Percentiles rank a stretch among this genome's conserved stretches.
Conservation (phyloP, 2,113 vertebrate genomes). For the Gopherus flavomarginatus region DNA sequence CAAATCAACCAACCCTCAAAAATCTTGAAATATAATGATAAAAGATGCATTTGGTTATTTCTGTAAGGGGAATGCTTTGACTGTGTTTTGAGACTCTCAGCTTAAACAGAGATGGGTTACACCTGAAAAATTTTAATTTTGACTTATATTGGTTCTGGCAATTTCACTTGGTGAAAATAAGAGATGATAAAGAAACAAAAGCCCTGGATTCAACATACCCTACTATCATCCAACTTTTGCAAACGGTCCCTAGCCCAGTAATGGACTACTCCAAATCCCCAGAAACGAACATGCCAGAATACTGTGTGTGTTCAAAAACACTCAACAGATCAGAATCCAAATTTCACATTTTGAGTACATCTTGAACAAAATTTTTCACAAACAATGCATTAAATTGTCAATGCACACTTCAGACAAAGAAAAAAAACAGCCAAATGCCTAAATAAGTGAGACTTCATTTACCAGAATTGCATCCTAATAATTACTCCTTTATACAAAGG, state of each 20-base stretch:
- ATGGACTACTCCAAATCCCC: neutral
- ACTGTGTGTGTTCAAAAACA: neutral
- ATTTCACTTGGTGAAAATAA: neutral
- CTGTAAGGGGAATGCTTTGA: neutral
- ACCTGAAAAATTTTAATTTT: neutral
- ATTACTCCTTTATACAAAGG: neutral
- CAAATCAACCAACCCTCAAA: too few species aligned
- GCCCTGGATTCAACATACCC: neutral
- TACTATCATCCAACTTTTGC: neutral
- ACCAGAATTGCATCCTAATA: neutral
- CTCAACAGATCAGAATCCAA: neutral
- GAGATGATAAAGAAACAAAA: neutral
- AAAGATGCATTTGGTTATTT: neutral
- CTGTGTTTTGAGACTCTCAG: neutral
- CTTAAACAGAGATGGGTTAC: neutral
- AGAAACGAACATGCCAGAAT: neutral
- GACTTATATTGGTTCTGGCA: neutral
- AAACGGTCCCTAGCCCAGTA: neutral
- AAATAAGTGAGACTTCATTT: neutral
- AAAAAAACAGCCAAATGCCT: neutral
- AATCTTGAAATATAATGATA: too few species aligned
- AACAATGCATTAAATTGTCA: neutral
- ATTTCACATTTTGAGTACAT: accelerated
- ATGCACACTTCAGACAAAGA: accelerated
- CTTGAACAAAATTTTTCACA: neutral